These are phyloP conservation scores for Drosophila neutralis DNA, from an alignment of 2,888 invertebrate species.

Conservation along the genomic window DNA sequence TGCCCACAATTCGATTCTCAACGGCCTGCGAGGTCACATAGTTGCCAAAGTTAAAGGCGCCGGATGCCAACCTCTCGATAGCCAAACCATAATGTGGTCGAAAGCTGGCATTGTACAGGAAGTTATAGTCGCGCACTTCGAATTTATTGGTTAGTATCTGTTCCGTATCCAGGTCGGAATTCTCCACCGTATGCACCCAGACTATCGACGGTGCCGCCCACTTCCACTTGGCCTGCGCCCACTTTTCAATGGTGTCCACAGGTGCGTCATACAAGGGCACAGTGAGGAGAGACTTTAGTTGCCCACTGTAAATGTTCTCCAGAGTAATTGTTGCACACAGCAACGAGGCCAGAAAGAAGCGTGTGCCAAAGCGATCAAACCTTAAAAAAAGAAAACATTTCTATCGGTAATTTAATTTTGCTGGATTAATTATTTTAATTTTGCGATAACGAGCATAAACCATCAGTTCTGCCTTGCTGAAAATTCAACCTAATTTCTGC, in stretches of 20 bases:
- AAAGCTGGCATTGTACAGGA: constrained; percentile 79
- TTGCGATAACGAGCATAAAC: neutral
- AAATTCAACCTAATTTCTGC: neutral
- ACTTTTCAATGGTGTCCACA: constrained; percentile 81
- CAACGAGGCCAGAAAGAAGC: constrained; percentile 79
- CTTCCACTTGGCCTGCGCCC: constrained; percentile 77
- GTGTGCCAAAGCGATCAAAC: constrained; percentile 69
- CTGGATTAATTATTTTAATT: neutral
- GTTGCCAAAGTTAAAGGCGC: constrained; percentile 74
- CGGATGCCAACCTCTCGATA: constrained; percentile 80
- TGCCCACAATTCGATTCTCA: constrained; percentile 76
- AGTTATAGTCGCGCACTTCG: constrained; percentile 75
- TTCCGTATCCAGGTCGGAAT: constrained; percentile 78
- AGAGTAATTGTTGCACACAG: constrained; percentile 82
- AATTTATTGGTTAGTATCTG: constrained; percentile 75
- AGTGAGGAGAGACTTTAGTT: constrained; percentile 82
- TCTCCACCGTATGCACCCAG: constrained; percentile 79
- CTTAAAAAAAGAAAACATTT: constrained; percentile 41
- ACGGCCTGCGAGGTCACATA: constrained; percentile 76
- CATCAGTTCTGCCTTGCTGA: neutral
- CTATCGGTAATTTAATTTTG: neutral
- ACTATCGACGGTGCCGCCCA: constrained; percentile 83
- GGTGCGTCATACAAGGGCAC: constrained; percentile 80
- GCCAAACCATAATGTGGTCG: constrained; percentile 78
- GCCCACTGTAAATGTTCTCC: constrained; percentile 84